Evolutionary conservation across 2,797 vertebrate species (phyloP), one percentile per base, ranked within the genome.

Genomic region (Enteromius thamalakanensis): DNA sequence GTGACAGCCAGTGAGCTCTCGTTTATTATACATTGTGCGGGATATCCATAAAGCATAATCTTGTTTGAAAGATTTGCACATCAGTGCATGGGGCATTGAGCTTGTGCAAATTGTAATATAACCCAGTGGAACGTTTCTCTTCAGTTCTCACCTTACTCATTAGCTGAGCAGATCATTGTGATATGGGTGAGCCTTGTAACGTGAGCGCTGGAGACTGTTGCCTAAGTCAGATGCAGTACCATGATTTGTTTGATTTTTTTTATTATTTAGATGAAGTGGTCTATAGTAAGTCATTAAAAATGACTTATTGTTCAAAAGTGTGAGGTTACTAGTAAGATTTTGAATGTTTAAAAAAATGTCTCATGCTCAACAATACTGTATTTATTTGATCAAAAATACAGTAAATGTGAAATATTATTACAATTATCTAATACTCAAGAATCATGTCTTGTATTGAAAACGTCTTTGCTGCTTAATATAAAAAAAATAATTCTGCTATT

Each of bases 11-110:
- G 67, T 79, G 62, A 42, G 64, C 75, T 87, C 74, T 87, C 34
- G 86, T 89, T 62, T 49, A 87, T 88, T 88, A 90, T 90, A 71
- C 75, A 89, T 89, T 85, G 53, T 62, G 29, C 47, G 62, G 84
- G 60, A 49, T 42, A 17, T 60, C 23, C 69, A 49, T 69, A 29
- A 49, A 85, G 62, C 64, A 64, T 80, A 71, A 72, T 29, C 69
- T 47, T 70, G 69, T 40, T 49, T 74, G 49, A 67, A 81, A 76
- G 64, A 67, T 10, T 21, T 77, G 11, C 34, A 34, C 64, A 37
- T 37, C 11, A 17, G 21, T 32, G n/a, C 64, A 15, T 64, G 40
- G 26, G 11, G 19, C 6, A 34, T 40, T 47, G 74, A 51, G 37
- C 37, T 26, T 79, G 81, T 84, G 83, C 86, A 19, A 74, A 83